Evolutionary conservation across 2,888 invertebrate genomes (phyloP), one percentile per base, ranked within the genome.

Genomic region (Serrognathus titanus): DNA sequence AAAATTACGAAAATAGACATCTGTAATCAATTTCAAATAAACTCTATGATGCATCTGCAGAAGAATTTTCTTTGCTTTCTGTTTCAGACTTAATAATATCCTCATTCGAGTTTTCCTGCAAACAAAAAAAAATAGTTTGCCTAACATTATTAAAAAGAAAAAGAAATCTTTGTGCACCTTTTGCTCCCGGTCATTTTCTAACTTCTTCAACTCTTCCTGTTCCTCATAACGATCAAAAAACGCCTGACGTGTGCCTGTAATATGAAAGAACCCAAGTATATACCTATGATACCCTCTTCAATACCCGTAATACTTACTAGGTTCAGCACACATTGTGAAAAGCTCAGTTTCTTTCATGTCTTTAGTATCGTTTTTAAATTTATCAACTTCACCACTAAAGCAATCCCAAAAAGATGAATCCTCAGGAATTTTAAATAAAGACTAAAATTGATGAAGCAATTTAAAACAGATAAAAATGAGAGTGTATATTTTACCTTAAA

Each of bases 401-500:
- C 80, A 82, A 59, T 89, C 86, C 85, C 86, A 88, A 75, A 92
- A 92, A 0, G 85, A 81, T 36, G 85, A 77, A 0, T 83, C 83
- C 9, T 83, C 82, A 0, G 65, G 58, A n/a, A 85, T 83, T 1
- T 80, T 78, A 67, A 90, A 89, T 64, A 89, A 75, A 10, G 79
- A 78, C 84, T 87, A 75, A 2, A 75, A 71, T 57, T 53, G 55
- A 37, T 36, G 20, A 7, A 24, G 24, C 24, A 31, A 31, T 31
- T 31, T 31, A 31, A 31, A 31, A 31, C 24, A 31, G 6, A 31
- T 16, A 31, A 31, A 31, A 31, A 31, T 1, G 6, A 5, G 24
- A 31, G 4, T 5, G 24, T 1, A 31, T 31, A 31, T 7, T 31
- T 13, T 70, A 81, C 81, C 73, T 82, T 82, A 64, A 85, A 82